Conservation (phyloP, 2,888 invertebrate genomes). For the Nephrotoma guestfalica region DNA sequence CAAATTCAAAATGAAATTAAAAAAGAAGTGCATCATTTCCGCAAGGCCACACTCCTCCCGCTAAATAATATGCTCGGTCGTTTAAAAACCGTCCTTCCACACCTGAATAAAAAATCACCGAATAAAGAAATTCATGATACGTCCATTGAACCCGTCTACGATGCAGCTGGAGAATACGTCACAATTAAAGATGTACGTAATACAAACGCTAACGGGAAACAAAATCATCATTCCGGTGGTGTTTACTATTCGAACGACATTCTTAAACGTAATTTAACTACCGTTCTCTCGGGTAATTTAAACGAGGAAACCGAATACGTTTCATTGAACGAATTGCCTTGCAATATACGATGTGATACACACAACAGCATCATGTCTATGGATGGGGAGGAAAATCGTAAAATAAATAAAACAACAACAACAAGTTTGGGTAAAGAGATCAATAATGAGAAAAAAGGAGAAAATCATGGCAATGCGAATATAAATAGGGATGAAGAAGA, state of each 20-base stretch:
- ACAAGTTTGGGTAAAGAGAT: slow-evolving; percentile 11
- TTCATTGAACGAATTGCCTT: slow-evolving; percentile 64
- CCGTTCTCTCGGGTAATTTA: slow-evolving; percentile 42
- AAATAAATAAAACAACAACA: slow-evolving; percentile 12
- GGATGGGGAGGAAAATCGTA: slow-evolving; percentile 2
- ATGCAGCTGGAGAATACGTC: slow-evolving; percentile 58
- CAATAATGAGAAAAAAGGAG: slow-evolving; percentile 3
- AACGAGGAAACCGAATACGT: slow-evolving; percentile 64
- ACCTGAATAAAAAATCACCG: slow-evolving; percentile 36
- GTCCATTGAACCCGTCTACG: slow-evolving; percentile 24
- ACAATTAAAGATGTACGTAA: slow-evolving; percentile 64
- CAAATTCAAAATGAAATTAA: slow-evolving; percentile 13
- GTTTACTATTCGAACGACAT: slow-evolving; percentile 53
- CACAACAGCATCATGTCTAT: background rate
- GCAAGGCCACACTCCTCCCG: slow-evolving; percentile 39
- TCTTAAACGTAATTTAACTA: slow-evolving; percentile 45
- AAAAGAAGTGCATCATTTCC: slow-evolving; percentile 16
- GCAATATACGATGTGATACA: slow-evolving; percentile 17
- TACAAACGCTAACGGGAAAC: slow-evolving; percentile 17
- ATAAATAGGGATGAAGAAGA: slow-evolving; percentile 22
- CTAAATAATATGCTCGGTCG: slow-evolving; percentile 60
- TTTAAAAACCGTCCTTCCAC: slow-evolving; percentile 48
- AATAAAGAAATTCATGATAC: slow-evolving; percentile 37
- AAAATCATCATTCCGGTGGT: slow-evolving; percentile 30
- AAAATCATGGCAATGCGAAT: slow-evolving; percentile 7